These are phyloP conservation scores for Drosophila asahinai DNA, from an alignment of 1,140 invertebrate genomes.

Conservation along the genomic window DNA sequence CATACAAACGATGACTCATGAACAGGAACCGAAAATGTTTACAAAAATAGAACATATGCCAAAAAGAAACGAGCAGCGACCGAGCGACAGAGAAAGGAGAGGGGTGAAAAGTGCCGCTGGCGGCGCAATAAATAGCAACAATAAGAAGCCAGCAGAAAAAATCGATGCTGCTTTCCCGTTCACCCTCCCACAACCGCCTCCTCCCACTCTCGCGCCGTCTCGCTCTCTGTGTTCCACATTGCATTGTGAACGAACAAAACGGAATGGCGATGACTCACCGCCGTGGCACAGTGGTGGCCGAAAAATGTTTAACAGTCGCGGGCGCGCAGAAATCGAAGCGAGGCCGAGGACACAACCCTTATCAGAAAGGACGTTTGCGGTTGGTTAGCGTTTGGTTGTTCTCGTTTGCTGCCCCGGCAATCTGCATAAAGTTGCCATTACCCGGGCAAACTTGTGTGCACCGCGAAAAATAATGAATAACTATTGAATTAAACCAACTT, in stretches of 20 bases:
- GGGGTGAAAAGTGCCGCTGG: constrained; percentile 52
- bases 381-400: constrained; percentile 38
- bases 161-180: constrained; percentile 72
- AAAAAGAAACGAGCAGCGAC: constrained; percentile 41
- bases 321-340: constrained; percentile 25
- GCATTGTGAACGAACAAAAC: constrained; percentile 62
- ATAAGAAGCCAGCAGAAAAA: constrained; percentile 73
- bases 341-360: constrained; percentile 57
- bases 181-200: constrained; percentile 1
- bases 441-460: constrained; percentile 8
- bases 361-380: constrained; percentile 80
- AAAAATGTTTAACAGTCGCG: constrained; percentile 46
- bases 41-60: constrained; percentile 82
- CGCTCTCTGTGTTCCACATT: constrained; percentile 71
- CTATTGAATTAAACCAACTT: too few species aligned
- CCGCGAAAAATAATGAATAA: neutral
- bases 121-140: constrained; percentile 78
- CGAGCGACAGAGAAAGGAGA: constrained; percentile 5
- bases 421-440: constrained; percentile 72
- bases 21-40: constrained; percentile 73
- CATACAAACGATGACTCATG: constrained; percentile 69
- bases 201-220: constrained; percentile 16
- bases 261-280: constrained; percentile 69
- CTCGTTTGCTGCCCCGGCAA: constrained; percentile 28
- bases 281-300: constrained; percentile 61